Evolutionary conservation across 1,140 invertebrate species (phyloP), one percentile per base, ranked within the genome.

Genomic region (Orchesella cincta): DNA sequence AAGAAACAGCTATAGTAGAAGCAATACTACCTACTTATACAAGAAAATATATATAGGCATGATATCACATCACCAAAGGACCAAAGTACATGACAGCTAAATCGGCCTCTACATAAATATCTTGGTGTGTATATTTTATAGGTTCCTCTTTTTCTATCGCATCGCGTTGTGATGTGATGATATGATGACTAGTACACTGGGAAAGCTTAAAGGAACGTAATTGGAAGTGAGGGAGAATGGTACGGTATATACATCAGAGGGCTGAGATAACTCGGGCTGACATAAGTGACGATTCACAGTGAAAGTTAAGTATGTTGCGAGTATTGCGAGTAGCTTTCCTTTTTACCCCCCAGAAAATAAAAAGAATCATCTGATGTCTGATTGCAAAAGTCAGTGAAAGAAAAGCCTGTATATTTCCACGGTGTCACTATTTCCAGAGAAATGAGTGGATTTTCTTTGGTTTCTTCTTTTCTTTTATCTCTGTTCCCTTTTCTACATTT

Each of bases 1-100:
- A 57, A 3, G 52, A 57, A 57, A 57, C 12, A 12, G 39, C 20
- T 12, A n/a, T n/a, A n/a, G n/a, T n/a, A n/a, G n/a, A n/a, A n/a
- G n/a, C n/a, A n/a, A n/a, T n/a, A n/a, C n/a, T n/a, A n/a, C n/a
- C n/a, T n/a, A 46, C 39, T 46, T 46, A 20, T n/a, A n/a, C 8
- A 46, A 20, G n/a, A n/a, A 46, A 46, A 46, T 46, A 46, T 46
- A 20, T 46, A 20, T 46, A 8, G 52, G 14, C 5, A 12, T 57
- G 52, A 26, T 26, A n/a, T 12, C 5, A 12, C 23, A n/a, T 3
- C 23, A 57, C 23, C 52, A 57, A n/a, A 3, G 52, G n/a, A n/a
- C n/a, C n/a, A n/a, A 3, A n/a, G 52, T n/a, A 57, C 52, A 57
- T 57, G 52, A 57, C 52, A 57, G 52, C 52, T 57, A n/a, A n/a